phyloP scores from a whole-genome alignment of 1,140 invertebrate species.

The Sesamia nonagrioides region DNA sequence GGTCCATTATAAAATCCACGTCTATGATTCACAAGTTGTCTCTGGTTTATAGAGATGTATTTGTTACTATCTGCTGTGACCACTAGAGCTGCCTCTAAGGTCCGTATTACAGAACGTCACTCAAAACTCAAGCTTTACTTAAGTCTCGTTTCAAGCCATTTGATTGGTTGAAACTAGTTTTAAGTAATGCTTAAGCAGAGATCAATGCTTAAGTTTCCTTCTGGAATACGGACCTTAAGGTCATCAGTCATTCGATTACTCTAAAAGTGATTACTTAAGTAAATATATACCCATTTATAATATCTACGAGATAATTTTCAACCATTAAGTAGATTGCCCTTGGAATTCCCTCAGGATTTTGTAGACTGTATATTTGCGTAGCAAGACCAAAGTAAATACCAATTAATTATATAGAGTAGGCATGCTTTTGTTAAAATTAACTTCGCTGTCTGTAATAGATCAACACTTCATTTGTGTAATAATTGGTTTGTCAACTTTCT shows the following conservation, averaged over 20 bases:
- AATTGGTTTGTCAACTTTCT: constrained; percentile 12
- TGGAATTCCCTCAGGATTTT: too few species aligned
- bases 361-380: too few species aligned
- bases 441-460: background rate
- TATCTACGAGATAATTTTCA: background rate
- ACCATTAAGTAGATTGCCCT: too few species aligned
- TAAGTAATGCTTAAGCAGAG: too few species aligned
- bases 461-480: constrained; percentile 6
- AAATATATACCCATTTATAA: background rate
- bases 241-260: background rate
- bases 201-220: too few species aligned
- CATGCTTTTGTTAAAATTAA: background rate
- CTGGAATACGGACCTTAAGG: too few species aligned
- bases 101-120: too few species aligned
- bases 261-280: background rate
- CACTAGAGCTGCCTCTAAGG: constrained; percentile 18
- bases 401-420: too few species aligned
- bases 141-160: too few species aligned
- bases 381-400: too few species aligned
- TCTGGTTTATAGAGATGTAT: constrained; percentile 29
- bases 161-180: too few species aligned
- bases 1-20: constrained; percentile 36
- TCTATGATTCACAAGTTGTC: constrained; percentile 43
- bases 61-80: background rate
- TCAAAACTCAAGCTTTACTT: too few species aligned